Conservation (phyloP, 2,797 vertebrate species). For the Myripristis jacobus region DNA sequence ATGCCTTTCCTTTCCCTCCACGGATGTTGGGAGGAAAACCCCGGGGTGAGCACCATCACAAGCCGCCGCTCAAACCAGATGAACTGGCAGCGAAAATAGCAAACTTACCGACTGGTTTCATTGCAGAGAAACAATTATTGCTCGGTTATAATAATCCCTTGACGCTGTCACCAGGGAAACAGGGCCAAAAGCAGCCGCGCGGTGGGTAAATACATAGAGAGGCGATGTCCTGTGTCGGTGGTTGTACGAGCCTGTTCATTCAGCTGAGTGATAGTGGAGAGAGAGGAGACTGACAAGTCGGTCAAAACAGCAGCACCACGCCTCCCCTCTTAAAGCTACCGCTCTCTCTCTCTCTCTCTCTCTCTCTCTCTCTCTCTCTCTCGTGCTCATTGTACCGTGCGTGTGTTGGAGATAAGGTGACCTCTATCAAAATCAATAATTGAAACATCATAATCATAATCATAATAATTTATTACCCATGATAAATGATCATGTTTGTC, state of each 20-base stretch:
- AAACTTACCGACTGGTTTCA: slow-evolving; percentile 70
- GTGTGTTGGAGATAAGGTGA: no score
- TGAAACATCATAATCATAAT: neutral
- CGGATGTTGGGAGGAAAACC: slow-evolving; percentile 8
- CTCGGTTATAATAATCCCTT: slow-evolving; percentile 72
- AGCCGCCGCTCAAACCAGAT: neutral
- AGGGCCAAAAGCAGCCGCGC: neutral
- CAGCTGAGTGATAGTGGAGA: slow-evolving; percentile 67
- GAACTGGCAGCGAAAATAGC: neutral
- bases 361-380: neutral
- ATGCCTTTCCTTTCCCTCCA: neutral
- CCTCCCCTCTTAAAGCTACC: slow-evolving; percentile 83
- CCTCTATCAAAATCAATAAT: neutral
- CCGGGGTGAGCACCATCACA: slow-evolving; percentile 39
- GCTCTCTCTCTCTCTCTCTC: slow-evolving; percentile 32
- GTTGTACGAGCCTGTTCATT: slow-evolving; percentile 59
- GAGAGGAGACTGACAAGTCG: slow-evolving; percentile 65
- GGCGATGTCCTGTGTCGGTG: slow-evolving; percentile 38
- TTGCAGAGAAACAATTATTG: slow-evolving; percentile 59
- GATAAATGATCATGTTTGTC: neutral
- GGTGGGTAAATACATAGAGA: slow-evolving; percentile 18
- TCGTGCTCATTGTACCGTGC: neutral
- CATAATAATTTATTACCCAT: neutral
- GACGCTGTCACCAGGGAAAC: slow-evolving; percentile 53
- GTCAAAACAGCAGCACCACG: slow-evolving; percentile 76